phyloP scores from a whole-genome alignment of 2,113 vertebrate species.

The Ciconia boyciana region DNA sequence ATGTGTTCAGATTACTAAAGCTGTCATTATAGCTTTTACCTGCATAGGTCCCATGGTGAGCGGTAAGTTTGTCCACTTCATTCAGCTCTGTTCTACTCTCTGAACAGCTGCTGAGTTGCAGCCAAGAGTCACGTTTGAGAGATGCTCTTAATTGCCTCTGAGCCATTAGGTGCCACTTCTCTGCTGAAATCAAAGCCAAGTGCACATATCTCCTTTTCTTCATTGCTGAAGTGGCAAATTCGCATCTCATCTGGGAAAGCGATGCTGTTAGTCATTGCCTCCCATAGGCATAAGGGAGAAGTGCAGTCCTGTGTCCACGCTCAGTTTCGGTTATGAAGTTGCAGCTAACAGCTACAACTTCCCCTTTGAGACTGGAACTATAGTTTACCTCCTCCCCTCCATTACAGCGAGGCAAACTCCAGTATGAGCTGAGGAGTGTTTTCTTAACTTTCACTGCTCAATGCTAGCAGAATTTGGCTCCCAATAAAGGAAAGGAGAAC shows the following conservation, averaged over 20 bases:
- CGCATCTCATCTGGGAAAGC: not conserved
- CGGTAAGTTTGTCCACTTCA: conserved; percentile 30
- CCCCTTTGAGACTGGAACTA: not conserved
- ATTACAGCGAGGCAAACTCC: not conserved
- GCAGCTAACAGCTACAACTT: not conserved
- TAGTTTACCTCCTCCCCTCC: not conserved
- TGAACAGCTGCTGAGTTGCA: conserved; percentile 31
- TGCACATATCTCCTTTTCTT: not conserved
- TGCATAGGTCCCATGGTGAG: not conserved
- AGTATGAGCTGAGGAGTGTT: not conserved
- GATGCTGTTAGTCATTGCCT: not conserved
- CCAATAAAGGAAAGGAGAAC: not conserved
- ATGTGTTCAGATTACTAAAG: not conserved
- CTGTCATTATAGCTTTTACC: not conserved
- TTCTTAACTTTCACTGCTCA: not conserved
- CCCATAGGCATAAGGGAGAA: not conserved
- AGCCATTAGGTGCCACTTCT: not conserved
- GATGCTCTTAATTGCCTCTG: conserved; percentile 44
- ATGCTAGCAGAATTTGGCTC: not conserved
- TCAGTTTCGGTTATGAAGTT: not conserved
- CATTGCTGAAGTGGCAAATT: not conserved
- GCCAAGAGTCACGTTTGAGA: conserved; percentile 28
- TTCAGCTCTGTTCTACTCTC: conserved; percentile 17
- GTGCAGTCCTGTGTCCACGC: not conserved
- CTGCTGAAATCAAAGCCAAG: not conserved